Evolutionary conservation across 2,113 vertebrate species (phyloP).

Genomic region (Syngnathus scovelli): DNA sequence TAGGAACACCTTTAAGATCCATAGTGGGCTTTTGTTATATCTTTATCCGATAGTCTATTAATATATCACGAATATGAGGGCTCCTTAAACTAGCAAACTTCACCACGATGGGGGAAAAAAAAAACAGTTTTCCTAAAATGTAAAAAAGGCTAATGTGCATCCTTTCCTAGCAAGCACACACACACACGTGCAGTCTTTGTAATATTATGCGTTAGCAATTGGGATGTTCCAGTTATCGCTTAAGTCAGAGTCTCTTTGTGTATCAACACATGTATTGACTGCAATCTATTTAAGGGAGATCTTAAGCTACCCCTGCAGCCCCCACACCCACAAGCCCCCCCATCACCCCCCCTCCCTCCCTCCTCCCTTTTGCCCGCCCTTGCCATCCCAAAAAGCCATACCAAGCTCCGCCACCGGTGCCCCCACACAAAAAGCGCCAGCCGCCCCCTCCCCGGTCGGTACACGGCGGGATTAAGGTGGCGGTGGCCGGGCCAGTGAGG

Average conservation of each 20-base stretch:
- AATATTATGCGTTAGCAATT: slow-evolving; percentile 45
- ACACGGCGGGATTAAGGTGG: slow-evolving; percentile 81
- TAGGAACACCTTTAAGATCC: too few species aligned
- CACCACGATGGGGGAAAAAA: background rate
- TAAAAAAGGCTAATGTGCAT: slow-evolving; percentile 69
- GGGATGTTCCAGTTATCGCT: slow-evolving; percentile 63
- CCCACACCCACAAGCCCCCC: slow-evolving; percentile 20
- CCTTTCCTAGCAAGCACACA: slow-evolving; percentile 25
- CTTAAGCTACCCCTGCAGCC: slow-evolving; percentile 49
- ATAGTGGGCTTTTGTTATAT: too few species aligned
- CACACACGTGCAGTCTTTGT: slow-evolving; percentile 10
- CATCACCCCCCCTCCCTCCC: background rate
- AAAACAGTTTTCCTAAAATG: slow-evolving; percentile 47
- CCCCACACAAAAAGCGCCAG: slow-evolving; percentile 55
- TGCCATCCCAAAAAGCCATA: slow-evolving; percentile 52
- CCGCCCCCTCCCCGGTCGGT: slow-evolving; percentile 66
- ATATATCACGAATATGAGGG: background rate
- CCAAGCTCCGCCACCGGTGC: slow-evolving; percentile 47
- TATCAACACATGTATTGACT: slow-evolving; percentile 73
- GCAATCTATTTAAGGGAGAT: slow-evolving; percentile 73
- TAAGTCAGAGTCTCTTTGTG: slow-evolving; percentile 63
- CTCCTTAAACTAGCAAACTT: background rate
- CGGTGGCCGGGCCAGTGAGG: slow-evolving; percentile 78
- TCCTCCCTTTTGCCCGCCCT: slow-evolving; percentile 40
- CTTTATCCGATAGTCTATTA: background rate